Evolutionary conservation across 2,797 vertebrate genomes (phyloP).

Genomic region (Anableps anableps): DNA sequence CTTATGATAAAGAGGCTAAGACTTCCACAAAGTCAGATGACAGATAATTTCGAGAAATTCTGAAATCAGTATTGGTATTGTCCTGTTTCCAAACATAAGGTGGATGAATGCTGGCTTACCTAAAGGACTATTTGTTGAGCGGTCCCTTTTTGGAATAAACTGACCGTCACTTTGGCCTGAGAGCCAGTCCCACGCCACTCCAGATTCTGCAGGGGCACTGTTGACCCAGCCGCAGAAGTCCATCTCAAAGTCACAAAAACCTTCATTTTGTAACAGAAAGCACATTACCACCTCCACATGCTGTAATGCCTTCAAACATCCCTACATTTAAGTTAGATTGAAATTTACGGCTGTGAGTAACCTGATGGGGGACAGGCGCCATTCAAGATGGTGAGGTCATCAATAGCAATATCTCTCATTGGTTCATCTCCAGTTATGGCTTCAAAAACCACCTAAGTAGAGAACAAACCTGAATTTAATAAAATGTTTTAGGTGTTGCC

Average conservation of each 20-base stretch:
- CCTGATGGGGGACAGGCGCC: conserved; percentile 75
- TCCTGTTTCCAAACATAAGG: background rate
- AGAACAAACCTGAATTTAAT: conserved; percentile 11
- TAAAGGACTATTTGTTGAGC: conserved; percentile 72
- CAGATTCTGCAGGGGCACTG: conserved; percentile 47
- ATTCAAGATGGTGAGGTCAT: conserved; percentile 78
- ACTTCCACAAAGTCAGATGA: background rate
- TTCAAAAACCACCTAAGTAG: conserved; percentile 80
- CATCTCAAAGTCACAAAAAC: conserved; percentile 86
- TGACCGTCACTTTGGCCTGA: conserved; percentile 11
- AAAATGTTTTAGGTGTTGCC: background rate
- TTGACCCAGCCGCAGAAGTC: conserved; percentile 81
- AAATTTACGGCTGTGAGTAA: conserved; percentile 39
- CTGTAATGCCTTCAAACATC: background rate
- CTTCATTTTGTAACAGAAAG: conserved; percentile 51
- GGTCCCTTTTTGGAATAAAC: conserved; percentile 52
- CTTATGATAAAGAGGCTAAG: background rate
- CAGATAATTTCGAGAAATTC: background rate
- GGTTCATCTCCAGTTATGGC: conserved; percentile 63
- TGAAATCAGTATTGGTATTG: no score
- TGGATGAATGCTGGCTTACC: conserved; percentile 56
- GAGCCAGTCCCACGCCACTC: conserved; percentile 79
- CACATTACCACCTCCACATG: background rate
- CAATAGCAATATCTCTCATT: conserved; percentile 77
- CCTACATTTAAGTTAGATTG: background rate